A percentile compares a stretch with the other conserved stretches of the same genome.
Evolutionary conservation across 2,113 vertebrate genomes (phyloP).

Genomic region (Agapornis roseicollis): DNA sequence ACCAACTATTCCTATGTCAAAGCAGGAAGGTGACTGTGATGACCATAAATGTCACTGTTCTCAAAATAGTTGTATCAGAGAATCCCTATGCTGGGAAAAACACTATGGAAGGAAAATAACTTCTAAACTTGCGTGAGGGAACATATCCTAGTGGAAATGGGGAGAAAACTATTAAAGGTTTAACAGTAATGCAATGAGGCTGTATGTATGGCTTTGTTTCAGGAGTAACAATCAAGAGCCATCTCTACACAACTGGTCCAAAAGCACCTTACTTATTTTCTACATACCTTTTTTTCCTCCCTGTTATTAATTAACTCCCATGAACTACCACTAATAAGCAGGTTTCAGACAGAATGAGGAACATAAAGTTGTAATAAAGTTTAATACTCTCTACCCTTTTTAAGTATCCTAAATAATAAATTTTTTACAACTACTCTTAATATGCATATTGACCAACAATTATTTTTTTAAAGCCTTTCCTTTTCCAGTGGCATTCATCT

Average conservation of each 20-base stretch:
- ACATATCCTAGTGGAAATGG: neutral
- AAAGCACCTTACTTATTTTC: neutral
- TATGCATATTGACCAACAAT: neutral
- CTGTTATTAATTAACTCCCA: neutral
- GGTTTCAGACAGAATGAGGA: neutral
- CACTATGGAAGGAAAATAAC: neutral
- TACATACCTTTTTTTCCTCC: neutral
- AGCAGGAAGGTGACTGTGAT: neutral
- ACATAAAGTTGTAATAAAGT: neutral
- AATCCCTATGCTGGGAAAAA: neutral
- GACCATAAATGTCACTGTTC: neutral
- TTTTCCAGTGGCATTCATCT: neutral
- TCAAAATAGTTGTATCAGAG: neutral
- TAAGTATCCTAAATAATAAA: neutral
- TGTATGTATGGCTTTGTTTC: neutral
- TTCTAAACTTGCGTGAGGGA: neutral
- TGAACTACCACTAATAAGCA: neutral
- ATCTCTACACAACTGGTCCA: neutral
- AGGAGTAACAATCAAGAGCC: neutral
- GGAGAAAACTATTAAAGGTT: neutral
- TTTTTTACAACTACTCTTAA: neutral
- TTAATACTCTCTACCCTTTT: neutral
- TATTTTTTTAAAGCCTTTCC: neutral
- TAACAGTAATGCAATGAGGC: neutral
- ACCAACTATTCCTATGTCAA: neutral